A percentile compares a stretch with the other conserved stretches of the same genome.
Evolutionary conservation across 2,797 vertebrate genomes (phyloP).

Genomic region (Odontamblyopus lacepedii): DNA sequence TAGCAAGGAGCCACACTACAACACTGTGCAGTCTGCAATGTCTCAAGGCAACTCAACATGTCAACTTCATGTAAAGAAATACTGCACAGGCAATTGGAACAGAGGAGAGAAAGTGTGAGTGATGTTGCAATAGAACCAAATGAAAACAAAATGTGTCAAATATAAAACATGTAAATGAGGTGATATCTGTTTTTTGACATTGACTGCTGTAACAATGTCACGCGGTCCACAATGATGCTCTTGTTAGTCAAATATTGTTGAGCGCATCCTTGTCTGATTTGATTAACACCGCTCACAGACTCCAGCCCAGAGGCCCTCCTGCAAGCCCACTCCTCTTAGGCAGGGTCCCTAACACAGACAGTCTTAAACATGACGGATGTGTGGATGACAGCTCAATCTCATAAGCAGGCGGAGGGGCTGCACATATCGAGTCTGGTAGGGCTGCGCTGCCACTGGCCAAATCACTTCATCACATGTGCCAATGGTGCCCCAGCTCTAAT

Average conservation of each 20-base stretch:
- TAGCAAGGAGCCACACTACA: background rate
- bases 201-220: slow-evolving; percentile 16
- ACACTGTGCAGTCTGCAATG: background rate
- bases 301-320: slow-evolving; percentile 8
- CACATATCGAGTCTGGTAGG: slow-evolving; percentile 53
- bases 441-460: slow-evolving; percentile 43
- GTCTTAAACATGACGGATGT: slow-evolving; percentile 68
- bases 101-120: background rate
- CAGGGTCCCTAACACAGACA: slow-evolving; percentile 31
- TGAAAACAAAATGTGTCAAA: slow-evolving; percentile 4
- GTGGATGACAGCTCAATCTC: slow-evolving; percentile 69
- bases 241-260: slow-evolving; percentile 17
- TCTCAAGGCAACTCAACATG: background rate
- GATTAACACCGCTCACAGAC: slow-evolving; percentile 24
- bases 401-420: slow-evolving; percentile 65
- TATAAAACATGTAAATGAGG: slow-evolving; percentile 4
- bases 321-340: slow-evolving; percentile 18
- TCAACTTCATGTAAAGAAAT: slow-evolving; percentile 1
- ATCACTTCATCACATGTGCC: slow-evolving; percentile 70
- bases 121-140: slow-evolving; percentile 4
- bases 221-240: background rate
- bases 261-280: slow-evolving; percentile 32
- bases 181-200: slow-evolving; percentile 13
- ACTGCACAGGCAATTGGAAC: background rate
- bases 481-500: slow-evolving; percentile 68